Evolutionary conservation across 2,888 invertebrate species (phyloP).

Genomic region (Xanthia icteritia): DNA sequence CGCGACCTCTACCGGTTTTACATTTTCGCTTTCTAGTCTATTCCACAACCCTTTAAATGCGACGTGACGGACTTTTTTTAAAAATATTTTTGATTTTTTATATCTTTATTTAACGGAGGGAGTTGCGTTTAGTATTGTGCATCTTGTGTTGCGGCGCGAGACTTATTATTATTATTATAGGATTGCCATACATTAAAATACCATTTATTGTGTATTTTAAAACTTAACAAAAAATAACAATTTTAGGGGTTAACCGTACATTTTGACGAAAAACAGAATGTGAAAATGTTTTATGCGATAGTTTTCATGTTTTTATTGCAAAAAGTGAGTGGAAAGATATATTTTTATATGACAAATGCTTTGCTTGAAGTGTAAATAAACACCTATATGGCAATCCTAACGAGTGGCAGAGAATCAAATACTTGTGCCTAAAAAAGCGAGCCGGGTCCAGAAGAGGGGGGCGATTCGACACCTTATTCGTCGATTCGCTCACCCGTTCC

Average conservation of each 20-base stretch:
- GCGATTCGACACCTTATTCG: slow-evolving; percentile 83
- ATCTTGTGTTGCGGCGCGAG: slow-evolving; percentile 87
- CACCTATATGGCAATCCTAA: slow-evolving; percentile 73
- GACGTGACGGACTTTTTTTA: slow-evolving; percentile 81
- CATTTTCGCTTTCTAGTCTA: slow-evolving; percentile 81
- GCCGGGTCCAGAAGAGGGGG: slow-evolving; percentile 87
- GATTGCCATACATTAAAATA: slow-evolving; percentile 70
- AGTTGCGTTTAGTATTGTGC: slow-evolving; percentile 89
- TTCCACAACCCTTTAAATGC: slow-evolving; percentile 89
- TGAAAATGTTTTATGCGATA: not conserved
- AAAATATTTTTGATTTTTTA: slow-evolving; percentile 68
- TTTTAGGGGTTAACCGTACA: slow-evolving; percentile 15
- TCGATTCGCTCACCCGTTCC: slow-evolving; percentile 88
- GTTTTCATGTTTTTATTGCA: slow-evolving; percentile 8
- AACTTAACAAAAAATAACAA: not conserved
- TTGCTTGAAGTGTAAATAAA: slow-evolving; percentile 39
- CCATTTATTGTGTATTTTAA: slow-evolving; percentile 26
- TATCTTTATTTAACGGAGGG: slow-evolving; percentile 80
- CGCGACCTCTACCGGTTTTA: slow-evolving; percentile 77
- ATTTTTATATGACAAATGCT: not conserved
- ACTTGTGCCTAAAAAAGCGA: slow-evolving; percentile 72
- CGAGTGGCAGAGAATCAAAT: slow-evolving; percentile 61
- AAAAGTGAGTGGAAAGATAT: slow-evolving; percentile 13
- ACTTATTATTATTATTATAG: slow-evolving; percentile 54
- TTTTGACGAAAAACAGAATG: slow-evolving; percentile 5